Percentiles rank a stretch among this genome's conserved stretches.
These are phyloP conservation scores for Archilochus colubris DNA, from an alignment of 2,113 vertebrate genomes.

Conservation along the genomic window DNA sequence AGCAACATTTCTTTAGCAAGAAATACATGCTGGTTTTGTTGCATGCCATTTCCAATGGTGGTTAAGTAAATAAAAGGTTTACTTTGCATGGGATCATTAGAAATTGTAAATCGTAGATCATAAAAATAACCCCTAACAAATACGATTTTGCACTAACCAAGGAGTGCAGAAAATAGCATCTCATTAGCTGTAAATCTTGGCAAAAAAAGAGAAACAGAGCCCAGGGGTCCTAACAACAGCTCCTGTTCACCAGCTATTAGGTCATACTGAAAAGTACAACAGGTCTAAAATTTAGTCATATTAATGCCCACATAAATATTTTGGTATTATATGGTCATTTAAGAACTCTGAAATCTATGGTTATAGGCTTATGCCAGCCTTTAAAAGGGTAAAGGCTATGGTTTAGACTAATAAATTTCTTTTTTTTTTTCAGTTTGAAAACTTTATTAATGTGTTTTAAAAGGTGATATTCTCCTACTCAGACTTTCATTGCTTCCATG, in stretches of 20 bases:
- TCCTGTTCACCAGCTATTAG: slow-evolving; percentile 41
- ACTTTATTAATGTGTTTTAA: neutral
- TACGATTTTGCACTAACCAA: neutral
- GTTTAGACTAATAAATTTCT: slow-evolving; percentile 8
- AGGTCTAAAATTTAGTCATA: neutral
- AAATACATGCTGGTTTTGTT: slow-evolving; percentile 26
- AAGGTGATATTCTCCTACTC: neutral
- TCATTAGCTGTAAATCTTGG: slow-evolving; percentile 42
- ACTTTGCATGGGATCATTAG: slow-evolving; percentile 5
- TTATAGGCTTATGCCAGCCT: neutral
- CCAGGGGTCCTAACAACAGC: slow-evolving; percentile 12
- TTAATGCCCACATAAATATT: slow-evolving; percentile 28
- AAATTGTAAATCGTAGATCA: slow-evolving; percentile 35
- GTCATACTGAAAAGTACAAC: slow-evolving; percentile 30
- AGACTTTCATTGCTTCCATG: neutral
- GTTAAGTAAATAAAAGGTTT: slow-evolving; percentile 39
- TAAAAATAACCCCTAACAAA: slow-evolving; percentile 22
- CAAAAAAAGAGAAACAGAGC: slow-evolving; percentile 22
- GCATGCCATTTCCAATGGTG: neutral
- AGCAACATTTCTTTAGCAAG: neutral
- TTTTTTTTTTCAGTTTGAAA: slow-evolving; percentile 3
- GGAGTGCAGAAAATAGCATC: slow-evolving; percentile 24
- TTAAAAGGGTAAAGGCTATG: slow-evolving; percentile 1
- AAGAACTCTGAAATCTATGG: neutral
- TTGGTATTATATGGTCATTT: neutral